Evolutionary conservation across 2,888 invertebrate species (phyloP), one percentile per base, ranked within the genome.

Genomic region (Xylocampa areola): DNA sequence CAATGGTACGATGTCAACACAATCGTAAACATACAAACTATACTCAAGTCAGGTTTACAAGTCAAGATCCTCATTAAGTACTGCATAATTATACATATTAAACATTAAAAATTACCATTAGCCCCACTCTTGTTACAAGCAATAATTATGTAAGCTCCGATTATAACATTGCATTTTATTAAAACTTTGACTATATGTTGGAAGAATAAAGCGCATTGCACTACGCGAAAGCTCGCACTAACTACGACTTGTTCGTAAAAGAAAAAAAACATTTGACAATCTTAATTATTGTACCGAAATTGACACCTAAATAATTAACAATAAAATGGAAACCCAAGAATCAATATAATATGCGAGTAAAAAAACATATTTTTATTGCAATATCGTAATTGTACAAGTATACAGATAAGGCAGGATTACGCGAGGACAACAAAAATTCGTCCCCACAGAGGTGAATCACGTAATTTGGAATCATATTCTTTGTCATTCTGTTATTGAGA

Each of bases 401-500:
- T 67, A 65, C 79, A 61, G 64, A 83, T 77, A 82, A 73, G 77
- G 82, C 51, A 74, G 68, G 62, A 74, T 73, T 70, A 71, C 45
- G 25, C 45, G 55, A 63, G 58, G 40, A 51, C 59, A 54, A 10
- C 68, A 57, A 71, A 80, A 77, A 68, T 67, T 74, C 57, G 72
- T 72, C 73, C 71, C 57, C 54, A 57, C 55, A 78, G 35, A 79
- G 75, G 76, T 84, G 79, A 82, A 77, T 74, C 76, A 76, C 58
- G 52, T 72, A 73, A 77, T 73, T 75, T 57, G 45, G 43, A 63
- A 66, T 32, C 59, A 66, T 69, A 71, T 70, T 76, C 49, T 68
- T 73, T 45, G 53, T 66, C 19, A 55, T 39, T 36, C 27, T n/a
- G 13, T 35, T 54, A 10, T n/a, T 37, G 58, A 70, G 65, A 61